Conservation (phyloP, 2,113 vertebrate genomes). For the Hippopotamus amphibius region DNA sequence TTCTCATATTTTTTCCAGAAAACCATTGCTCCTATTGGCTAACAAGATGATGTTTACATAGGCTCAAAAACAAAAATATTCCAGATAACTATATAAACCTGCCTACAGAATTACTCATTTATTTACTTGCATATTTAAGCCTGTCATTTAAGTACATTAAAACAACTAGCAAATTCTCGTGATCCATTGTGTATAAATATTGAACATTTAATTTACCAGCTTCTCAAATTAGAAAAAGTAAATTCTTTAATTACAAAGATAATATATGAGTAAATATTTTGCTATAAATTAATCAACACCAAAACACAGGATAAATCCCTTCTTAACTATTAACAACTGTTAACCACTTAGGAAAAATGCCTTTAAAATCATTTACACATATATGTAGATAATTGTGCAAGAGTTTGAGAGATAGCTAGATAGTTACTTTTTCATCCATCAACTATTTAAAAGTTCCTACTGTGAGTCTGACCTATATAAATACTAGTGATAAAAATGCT, state of each 20-base stretch:
- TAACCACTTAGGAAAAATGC: neutral
- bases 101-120: neutral
- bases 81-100: neutral
- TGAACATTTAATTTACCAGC: neutral
- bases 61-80: neutral
- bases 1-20: rapidly evolving
- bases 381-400: neutral
- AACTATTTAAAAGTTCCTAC: neutral
- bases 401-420: neutral
- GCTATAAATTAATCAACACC: neutral
- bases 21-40: neutral
- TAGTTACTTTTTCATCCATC: neutral
- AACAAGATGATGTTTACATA: neutral
- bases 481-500: neutral
- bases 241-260: neutral
- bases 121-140: neutral
- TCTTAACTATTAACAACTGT: neutral
- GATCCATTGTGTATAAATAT: neutral
- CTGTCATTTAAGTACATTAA: neutral
- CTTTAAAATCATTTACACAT: neutral
- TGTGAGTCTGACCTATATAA: neutral
- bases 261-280: neutral
- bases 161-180: neutral
- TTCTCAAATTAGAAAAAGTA: neutral
- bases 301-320: neutral